These are phyloP conservation scores for Anguilla pacifica DNA, from an alignment of 2,797 vertebrate genomes.

Conservation along the genomic window DNA sequence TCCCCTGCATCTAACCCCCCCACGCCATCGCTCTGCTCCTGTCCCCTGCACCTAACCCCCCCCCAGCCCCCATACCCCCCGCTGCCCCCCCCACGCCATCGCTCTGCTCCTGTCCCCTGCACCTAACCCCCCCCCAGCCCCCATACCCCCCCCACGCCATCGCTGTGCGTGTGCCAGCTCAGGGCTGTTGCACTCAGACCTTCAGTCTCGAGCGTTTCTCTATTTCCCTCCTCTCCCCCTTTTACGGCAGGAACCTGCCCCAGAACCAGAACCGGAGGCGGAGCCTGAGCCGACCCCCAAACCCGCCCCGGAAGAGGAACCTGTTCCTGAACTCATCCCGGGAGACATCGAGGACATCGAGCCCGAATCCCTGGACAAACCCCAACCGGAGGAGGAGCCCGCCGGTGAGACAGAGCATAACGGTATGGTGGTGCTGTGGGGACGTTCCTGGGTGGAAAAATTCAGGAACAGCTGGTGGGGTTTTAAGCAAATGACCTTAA, in stretches of 20 bases:
- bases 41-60: too few species aligned
- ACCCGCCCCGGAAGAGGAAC: background rate
- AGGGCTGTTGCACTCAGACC: background rate
- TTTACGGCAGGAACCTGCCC: constrained; percentile 14
- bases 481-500: background rate
- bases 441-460: background rate
- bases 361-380: constrained; percentile 27
- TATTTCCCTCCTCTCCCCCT: background rate
- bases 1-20: too few species aligned
- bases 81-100: too few species aligned
- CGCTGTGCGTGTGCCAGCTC: background rate
- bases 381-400: background rate
- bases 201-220: background rate
- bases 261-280: background rate
- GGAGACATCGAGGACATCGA: constrained; percentile 27
- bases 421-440: constrained; percentile 22
- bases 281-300: background rate
- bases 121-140: too few species aligned
- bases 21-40: too few species aligned
- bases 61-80: too few species aligned
- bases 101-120: too few species aligned
- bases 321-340: constrained; percentile 32
- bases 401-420: constrained; percentile 4
- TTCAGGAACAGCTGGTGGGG: background rate
- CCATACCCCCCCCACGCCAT: too few species aligned